Evolutionary conservation across 2,888 invertebrate genomes (phyloP), one percentile per base, ranked within the genome.

Genomic region (Mycalesis mineus): DNA sequence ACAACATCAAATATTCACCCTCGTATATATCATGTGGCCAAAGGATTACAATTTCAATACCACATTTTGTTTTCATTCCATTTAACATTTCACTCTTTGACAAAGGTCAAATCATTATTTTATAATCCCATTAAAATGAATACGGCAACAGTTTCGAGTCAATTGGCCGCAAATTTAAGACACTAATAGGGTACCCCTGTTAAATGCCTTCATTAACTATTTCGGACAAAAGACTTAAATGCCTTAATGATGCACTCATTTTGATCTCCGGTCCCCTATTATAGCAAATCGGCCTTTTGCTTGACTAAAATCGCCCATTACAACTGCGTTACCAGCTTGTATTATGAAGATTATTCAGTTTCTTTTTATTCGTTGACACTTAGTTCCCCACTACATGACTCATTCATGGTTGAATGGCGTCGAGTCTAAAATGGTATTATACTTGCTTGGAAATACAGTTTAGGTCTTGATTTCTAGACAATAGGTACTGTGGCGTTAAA

Each of bases 221-320:
- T 55, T 55, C 22, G 53, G 50, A 61, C 61, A 61, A 61, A 58
- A 59, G 56, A 54, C 56, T 61, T 44, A 44, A 60, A 60, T 53
- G 48, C 40, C 22, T 55, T 59, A 59, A 61, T 56, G 56, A 50
- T 45, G 39, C 51, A 56, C 53, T 55, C 40, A 61, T 59, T 61
- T 57, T 47, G 53, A 50, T 53, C 42, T 54, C 50, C 29, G 41
- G 29, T 41, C 13, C 44, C 37, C 13, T 22, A 56, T 61, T 53
- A 55, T 37, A 22, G 8, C 33, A 44, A 55, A 58, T 55, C 49
- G 48, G 36, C 36, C 42, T 41, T 28, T 44, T 41, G 48, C 15
- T 42, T 31, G 7, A 33, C 33, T 37, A 44, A 53, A 56, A 48
- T 17, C 2, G 11, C 6, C 11, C 14, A 6, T 48, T 9, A 40